phyloP scores from a whole-genome alignment of 1,140 invertebrate genomes.

The Elysia chlorotica region DNA sequence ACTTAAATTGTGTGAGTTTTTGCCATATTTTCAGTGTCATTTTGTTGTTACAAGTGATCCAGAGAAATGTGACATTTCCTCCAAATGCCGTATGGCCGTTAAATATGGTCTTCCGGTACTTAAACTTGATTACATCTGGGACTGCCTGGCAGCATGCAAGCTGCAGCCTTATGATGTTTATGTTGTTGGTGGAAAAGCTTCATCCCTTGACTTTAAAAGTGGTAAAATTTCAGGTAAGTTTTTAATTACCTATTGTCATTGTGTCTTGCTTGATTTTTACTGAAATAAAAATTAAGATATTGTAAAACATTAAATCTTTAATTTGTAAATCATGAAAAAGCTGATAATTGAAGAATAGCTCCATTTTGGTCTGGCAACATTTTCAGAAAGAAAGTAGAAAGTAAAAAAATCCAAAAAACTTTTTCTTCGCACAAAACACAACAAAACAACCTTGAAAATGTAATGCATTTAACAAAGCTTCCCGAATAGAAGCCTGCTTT shows the following conservation, averaged over 20 bases:
- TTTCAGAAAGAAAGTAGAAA: too few species aligned
- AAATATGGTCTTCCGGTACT: slow-evolving; percentile 51
- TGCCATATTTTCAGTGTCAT: slow-evolving; percentile 11
- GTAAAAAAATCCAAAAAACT: too few species aligned
- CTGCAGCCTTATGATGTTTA: slow-evolving; percentile 35
- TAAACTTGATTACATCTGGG: slow-evolving; percentile 44
- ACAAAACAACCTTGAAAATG: slow-evolving; percentile 19
- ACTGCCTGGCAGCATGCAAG: slow-evolving; percentile 34
- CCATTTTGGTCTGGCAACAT: too few species aligned
- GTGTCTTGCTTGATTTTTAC: too few species aligned
- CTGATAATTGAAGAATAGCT: too few species aligned
- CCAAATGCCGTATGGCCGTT: slow-evolving; percentile 46
- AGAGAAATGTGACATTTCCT: slow-evolving; percentile 39
- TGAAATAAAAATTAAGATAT: too few species aligned
- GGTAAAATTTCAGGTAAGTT: slow-evolving; percentile 47
- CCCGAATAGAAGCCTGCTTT: too few species aligned
- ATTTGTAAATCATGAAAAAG: too few species aligned
- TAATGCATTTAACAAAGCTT: slow-evolving; percentile 5
- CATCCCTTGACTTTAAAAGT: slow-evolving; percentile 42
- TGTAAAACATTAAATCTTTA: too few species aligned
- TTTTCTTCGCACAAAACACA: slow-evolving; percentile 25
- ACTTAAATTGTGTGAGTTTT: background rate
- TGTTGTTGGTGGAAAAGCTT: slow-evolving; percentile 35
- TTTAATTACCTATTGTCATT: too few species aligned
- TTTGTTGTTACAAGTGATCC: slow-evolving; percentile 46